phyloP scores from a whole-genome alignment of 2,888 invertebrate species.

The Hirtodrosophila confusa region DNA sequence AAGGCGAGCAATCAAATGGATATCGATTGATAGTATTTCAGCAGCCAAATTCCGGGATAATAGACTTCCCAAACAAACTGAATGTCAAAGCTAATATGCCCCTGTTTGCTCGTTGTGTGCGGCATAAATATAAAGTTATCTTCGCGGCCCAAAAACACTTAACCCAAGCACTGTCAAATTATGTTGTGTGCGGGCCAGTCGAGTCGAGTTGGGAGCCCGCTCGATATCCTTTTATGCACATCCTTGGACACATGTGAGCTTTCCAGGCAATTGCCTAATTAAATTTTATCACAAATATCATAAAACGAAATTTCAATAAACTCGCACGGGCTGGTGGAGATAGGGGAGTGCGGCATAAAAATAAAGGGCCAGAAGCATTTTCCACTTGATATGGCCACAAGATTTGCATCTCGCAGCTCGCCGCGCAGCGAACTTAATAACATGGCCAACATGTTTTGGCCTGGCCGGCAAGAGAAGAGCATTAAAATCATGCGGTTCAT shows the following conservation, averaged over 20 bases:
- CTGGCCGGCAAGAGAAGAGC: slow-evolving; percentile 24
- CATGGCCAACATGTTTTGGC: slow-evolving; percentile 48
- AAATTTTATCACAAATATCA: slow-evolving; percentile 72
- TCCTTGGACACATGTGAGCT: slow-evolving; percentile 54
- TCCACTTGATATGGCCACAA: slow-evolving; percentile 49
- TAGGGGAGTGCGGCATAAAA: slow-evolving; percentile 6
- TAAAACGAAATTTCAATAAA: slow-evolving; percentile 71
- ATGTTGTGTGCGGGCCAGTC: slow-evolving; percentile 32
- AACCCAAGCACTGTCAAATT: slow-evolving; percentile 44
- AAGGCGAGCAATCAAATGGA: too few species aligned
- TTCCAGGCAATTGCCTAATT: slow-evolving; percentile 73
- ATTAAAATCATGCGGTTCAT: slow-evolving; percentile 78
- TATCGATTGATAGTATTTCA: too few species aligned
- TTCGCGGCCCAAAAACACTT: slow-evolving; percentile 41
- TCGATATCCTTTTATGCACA: slow-evolving; percentile 12
- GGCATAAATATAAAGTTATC: slow-evolving; percentile 56
- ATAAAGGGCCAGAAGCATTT: slow-evolving; percentile 33
- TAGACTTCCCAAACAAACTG: background rate
- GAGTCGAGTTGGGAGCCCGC: slow-evolving; percentile 3
- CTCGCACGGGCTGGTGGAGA: slow-evolving; percentile 25
- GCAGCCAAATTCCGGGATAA: background rate
- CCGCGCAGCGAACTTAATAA: slow-evolving; percentile 59
- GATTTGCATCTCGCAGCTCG: slow-evolving; percentile 59
- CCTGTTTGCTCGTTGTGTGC: background rate
- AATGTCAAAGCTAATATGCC: background rate